Base-by-base conservation (phyloP, 2,888 invertebrate genomes). In the Theretra japonica region DNA sequence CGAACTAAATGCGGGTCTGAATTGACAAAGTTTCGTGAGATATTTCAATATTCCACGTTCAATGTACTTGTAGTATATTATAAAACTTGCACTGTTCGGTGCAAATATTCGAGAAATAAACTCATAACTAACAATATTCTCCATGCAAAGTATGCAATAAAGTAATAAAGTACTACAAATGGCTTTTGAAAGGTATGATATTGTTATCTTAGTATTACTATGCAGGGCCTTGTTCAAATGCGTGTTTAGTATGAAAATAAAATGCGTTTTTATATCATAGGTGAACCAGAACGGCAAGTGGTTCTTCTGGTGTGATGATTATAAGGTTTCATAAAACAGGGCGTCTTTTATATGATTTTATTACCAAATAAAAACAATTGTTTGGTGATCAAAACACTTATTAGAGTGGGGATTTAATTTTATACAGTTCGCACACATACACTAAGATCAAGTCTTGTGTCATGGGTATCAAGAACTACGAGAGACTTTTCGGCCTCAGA, bases 21-120 rank as follows among this genome's bases (percentile, higher is more conserved):
- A n/a, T 53, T 53, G 53, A 53, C 53, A 53, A 53, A 53, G 53
- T 53, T 53, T n/a, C n/a, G 53, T 19, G 53, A 53, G 17, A 53
- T n/a, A 53, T 53, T 53, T 53, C 53, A 53, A 53, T n/a, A 68
- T 68, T 53, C 8, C 8, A 53, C 53, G 68, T 70, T 73, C 58
- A 75, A 72, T 73, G 72, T 73, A 74, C 71, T 73, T 68, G 71
- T 72, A 6, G 69, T 73, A 62, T 75, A 75, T 58, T 30, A 17
- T 30, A 41, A 21, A 28, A 53, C 19, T 53, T n/a, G n/a, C 53
- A 53, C 19, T 6, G n/a, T n/a, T 53, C 53, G 41, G 41, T 41
- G 41, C 41, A 41, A 41, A 11, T 41, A 41, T 41, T 41, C 41
- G 15, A 53, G n/a, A 53, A 53, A 41, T 41, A 41, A 41, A n/a